A percentile compares a stretch with the other conserved stretches of the same genome.
Conservation (phyloP, 1,140 invertebrate species). For the Dendrolimus punctatus region DNA sequence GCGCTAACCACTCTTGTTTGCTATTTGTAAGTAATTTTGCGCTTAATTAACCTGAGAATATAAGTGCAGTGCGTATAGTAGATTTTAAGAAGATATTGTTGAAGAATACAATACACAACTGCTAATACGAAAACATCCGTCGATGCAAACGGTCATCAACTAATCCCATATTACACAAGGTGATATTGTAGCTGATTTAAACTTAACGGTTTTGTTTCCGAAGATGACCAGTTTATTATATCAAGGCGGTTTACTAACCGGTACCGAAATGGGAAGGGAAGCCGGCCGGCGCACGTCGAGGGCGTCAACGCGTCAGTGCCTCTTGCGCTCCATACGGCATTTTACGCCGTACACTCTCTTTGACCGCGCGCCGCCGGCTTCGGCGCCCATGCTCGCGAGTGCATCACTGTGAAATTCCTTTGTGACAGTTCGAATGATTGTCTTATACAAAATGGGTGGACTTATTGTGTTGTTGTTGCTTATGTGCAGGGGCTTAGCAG, state of each 20-base stretch:
- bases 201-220: conserved; percentile 24
- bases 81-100: too few species aligned
- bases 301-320: conserved; percentile 40
- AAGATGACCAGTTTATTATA: conserved; percentile 43
- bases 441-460: conserved; percentile 39
- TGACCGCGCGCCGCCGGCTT: conserved; percentile 25
- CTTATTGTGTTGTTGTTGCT: conserved; percentile 51
- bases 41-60: too few species aligned
- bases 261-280: conserved; percentile 45
- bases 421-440: conserved; percentile 28
- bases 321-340: conserved; percentile 41
- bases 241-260: conserved; percentile 17
- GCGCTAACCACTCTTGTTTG: too few species aligned
- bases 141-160: too few species aligned
- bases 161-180: conserved; percentile 6
- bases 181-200: conserved; percentile 17
- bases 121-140: too few species aligned
- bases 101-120: too few species aligned
- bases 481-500: conserved; percentile 27
- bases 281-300: conserved; percentile 26
- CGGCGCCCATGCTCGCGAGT: conserved; percentile 47
- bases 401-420: conserved; percentile 32
- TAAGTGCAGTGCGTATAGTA: too few species aligned
- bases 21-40: too few species aligned
- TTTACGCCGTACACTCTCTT: conserved; percentile 34